Percentiles rank a stretch among this genome's conserved stretches.
Conservation (phyloP, 2,888 invertebrate species). For the Ormyrus pomaceus region DNA sequence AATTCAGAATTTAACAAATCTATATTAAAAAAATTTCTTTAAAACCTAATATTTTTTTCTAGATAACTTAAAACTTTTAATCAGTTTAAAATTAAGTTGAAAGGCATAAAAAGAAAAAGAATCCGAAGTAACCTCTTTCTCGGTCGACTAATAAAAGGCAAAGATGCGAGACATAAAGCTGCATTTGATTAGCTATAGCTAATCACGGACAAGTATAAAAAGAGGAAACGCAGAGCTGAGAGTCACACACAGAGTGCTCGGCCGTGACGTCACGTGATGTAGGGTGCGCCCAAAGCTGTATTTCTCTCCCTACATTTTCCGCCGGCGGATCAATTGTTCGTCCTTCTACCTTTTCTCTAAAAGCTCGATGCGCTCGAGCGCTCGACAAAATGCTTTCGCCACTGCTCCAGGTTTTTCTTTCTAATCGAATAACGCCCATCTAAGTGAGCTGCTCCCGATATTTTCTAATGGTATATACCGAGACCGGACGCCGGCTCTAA, state of each 20-base stretch:
- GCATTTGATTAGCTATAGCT: too few relatives aligned
- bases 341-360: constrained; percentile 35
- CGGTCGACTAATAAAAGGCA: too few relatives aligned
- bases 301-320: constrained; percentile 63
- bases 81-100: too few relatives aligned
- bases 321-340: constrained; percentile 64
- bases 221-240: constrained; percentile 56
- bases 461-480: constrained; percentile 17
- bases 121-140: too few relatives aligned
- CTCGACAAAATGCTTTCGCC: constrained; percentile 61
- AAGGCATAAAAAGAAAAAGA: too few relatives aligned
- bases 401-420: neutral
- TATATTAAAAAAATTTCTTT: too few relatives aligned
- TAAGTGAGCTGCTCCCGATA: constrained; percentile 23
- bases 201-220: neutral
- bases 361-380: constrained; percentile 58
- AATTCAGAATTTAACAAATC: too few relatives aligned
- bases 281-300: constrained; percentile 63
- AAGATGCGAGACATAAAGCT: too few relatives aligned
- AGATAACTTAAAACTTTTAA: too few relatives aligned
- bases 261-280: constrained; percentile 59
- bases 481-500: constrained; percentile 7
- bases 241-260: constrained; percentile 57
- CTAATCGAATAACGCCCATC: constrained; percentile 35
- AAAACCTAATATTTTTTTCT: too few relatives aligned